Evolutionary conservation across 2,113 vertebrate genomes (phyloP).

Genomic region (Cettia cetti): DNA sequence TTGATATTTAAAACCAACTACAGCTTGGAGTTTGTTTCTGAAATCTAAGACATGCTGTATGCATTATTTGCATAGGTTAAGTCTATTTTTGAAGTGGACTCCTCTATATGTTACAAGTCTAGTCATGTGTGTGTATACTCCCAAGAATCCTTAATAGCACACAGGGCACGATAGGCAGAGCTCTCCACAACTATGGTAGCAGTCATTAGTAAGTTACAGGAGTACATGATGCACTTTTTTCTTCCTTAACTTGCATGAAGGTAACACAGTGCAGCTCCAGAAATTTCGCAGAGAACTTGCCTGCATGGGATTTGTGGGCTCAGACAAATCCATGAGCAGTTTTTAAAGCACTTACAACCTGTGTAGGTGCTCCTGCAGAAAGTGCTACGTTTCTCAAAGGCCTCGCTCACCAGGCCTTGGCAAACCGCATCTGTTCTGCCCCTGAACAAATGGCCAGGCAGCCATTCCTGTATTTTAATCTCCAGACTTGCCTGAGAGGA

Average conservation of each 20-base stretch:
- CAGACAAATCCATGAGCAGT: not conserved
- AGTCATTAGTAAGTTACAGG: not conserved
- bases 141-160: not conserved
- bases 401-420: accelerated
- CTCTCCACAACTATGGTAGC: not conserved
- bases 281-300: not conserved
- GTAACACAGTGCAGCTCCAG: not conserved
- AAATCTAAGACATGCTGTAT: not conserved
- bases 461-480: not conserved
- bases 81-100: conserved; percentile 28
- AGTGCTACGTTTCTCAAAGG: not conserved
- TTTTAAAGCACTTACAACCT: not conserved
- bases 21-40: conserved; percentile 33
- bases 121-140: not conserved
- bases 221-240: conserved; percentile 35
- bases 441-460: not conserved
- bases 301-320: not conserved
- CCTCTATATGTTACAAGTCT: not conserved
- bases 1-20: conserved; percentile 29
- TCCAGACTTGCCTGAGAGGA: not conserved
- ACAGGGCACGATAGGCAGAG: not conserved
- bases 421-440: not conserved
- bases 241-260: not conserved
- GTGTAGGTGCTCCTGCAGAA: not conserved
- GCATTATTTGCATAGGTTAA: conserved; percentile 20